Evolutionary conservation across 2,113 vertebrate genomes (phyloP).

Genomic region (Sebastes fasciatus): DNA sequence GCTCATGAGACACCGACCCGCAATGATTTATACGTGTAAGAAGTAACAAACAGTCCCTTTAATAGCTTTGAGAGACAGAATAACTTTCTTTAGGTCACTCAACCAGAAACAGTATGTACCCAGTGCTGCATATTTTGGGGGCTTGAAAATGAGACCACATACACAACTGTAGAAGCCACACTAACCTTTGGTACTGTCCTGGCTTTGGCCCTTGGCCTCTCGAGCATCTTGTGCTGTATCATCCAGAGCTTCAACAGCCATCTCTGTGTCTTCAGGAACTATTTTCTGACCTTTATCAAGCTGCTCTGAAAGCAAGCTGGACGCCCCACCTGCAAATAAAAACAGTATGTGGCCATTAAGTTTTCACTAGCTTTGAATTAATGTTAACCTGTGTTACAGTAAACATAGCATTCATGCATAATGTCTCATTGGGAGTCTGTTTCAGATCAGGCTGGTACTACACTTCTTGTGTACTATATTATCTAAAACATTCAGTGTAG

Average conservation of each 20-base stretch:
- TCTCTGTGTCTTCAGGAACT: constrained; percentile 36
- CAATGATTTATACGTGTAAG: too few relatives aligned
- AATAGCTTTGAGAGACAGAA: too few relatives aligned
- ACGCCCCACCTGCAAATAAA: constrained; percentile 40
- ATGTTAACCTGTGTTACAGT: background rate
- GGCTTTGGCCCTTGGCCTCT: constrained; percentile 20
- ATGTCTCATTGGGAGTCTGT: background rate
- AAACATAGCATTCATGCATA: constrained; percentile 1
- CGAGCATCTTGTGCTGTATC: background rate
- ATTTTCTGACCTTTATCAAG: constrained; percentile 13
- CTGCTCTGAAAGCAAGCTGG: constrained; percentile 25
- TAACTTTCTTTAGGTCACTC: too few relatives aligned
- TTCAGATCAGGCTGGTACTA: background rate
- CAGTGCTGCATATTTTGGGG: background rate
- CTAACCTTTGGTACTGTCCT: constrained; percentile 60
- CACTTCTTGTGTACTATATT: background rate
- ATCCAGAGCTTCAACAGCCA: constrained; percentile 53
- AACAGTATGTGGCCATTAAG: constrained; percentile 8
- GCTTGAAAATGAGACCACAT: background rate
- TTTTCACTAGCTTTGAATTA: background rate
- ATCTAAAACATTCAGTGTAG: background rate
- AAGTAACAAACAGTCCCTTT: too few relatives aligned
- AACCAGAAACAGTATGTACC: too few relatives aligned
- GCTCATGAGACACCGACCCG: too few relatives aligned
- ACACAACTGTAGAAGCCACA: background rate